Evolutionary conservation across 2,797 vertebrate species (phyloP), one percentile per base, ranked within the genome.

Genomic region (Silurus lanzhouensis): DNA sequence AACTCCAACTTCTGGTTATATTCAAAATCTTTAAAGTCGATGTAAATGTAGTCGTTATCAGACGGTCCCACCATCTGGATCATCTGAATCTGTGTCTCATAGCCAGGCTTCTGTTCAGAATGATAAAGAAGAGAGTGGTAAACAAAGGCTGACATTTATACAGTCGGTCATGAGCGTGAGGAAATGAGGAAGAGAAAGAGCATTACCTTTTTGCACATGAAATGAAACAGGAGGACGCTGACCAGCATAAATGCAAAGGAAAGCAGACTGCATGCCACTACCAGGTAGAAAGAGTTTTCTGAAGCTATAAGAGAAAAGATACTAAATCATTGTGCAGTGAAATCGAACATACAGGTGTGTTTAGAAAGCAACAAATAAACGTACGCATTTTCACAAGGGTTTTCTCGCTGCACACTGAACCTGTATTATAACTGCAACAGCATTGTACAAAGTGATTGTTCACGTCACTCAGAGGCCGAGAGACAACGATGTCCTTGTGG

Each of bases 1-100:
- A 99, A 99, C 90, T 99, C 98, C 97, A 97, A 98, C 89, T 96
- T 97, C 55, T 87, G 86, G 84, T 99, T 95, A 83, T 99, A 99
- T 22, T 95, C 92, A 13, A 97, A 95, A 76, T 98, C 95, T 88
- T 95, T 96, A 93, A 99, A 99, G 92, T 99, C 95, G 0, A 99
- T 94, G 89, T 98, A 99, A 93, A 97, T 96, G 91, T 99, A 99
- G 61, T 99, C 97, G 0, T 99, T 99, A 84, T 98, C 96, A 5
- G 91, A 93, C 9, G 96, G 93, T 27, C 96, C 97, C 0, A 96
- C 91, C 92, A 96, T 94, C 90, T 98, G 97, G 79, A 99, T 96
- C 89, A 99, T 97, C 88, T 95, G 96, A 81, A 99, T 92, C 89
- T 99, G 97, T 79, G 95, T 96, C 91, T 97, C 94, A 55, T 98